Conservation (phyloP, 2,113 vertebrate species). For the Pimephales promelas region DNA sequence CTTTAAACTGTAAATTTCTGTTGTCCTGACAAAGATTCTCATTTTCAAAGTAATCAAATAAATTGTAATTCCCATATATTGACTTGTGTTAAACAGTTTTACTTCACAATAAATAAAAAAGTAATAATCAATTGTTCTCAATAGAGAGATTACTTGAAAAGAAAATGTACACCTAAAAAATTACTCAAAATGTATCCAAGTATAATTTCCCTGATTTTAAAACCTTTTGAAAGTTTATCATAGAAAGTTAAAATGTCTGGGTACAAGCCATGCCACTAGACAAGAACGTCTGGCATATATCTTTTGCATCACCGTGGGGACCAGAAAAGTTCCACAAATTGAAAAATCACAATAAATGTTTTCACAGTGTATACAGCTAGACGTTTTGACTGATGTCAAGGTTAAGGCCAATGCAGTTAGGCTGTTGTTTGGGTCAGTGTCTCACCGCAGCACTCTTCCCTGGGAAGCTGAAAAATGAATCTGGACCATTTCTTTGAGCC, state of each 20-base stretch:
- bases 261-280: no score
- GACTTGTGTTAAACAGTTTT: no score
- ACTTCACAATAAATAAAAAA: no score
- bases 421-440: background rate
- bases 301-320: background rate
- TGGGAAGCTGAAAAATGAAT: slow-evolving; percentile 98
- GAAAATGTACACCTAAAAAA: background rate
- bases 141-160: background rate
- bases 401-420: background rate
- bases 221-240: background rate
- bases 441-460: slow-evolving; percentile 94
- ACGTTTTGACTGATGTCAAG: background rate
- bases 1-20: no score
- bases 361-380: background rate
- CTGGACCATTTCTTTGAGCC: slow-evolving; percentile 92
- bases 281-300: no score
- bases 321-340: background rate
- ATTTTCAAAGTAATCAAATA: no score
- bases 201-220: background rate
- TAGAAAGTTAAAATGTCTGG: background rate
- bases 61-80: no score
- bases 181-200: background rate
- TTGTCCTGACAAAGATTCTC: no score
- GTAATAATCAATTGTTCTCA: background rate
- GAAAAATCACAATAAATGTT: background rate